Conservation (phyloP, 2,888 invertebrate species). For the Drosophila yooni region DNA sequence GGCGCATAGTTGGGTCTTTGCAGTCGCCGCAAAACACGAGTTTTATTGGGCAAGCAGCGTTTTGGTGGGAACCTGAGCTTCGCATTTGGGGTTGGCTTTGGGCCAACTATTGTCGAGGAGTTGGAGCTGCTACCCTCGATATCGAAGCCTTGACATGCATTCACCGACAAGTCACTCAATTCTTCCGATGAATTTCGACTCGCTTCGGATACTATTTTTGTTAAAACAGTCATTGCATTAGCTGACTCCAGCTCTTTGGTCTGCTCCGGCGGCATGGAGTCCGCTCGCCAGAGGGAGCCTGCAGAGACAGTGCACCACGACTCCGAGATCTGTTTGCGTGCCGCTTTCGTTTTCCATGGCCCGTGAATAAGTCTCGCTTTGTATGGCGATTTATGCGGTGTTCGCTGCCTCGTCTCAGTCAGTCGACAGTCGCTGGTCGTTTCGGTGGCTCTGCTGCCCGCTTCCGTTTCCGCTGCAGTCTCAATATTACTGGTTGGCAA, state of each 20-base stretch:
- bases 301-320: conserved; percentile 19
- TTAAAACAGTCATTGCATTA: not conserved
- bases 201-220: not conserved
- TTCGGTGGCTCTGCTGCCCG: not conserved
- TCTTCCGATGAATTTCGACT: conserved; percentile 39
- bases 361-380: conserved; percentile 13
- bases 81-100: not conserved
- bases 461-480: not conserved
- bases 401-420: not conserved
- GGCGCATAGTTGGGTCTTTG: conserved; percentile 17
- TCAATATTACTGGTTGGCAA: conserved; percentile 11
- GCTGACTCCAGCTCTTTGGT: not conserved
- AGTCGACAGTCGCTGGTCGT: not conserved
- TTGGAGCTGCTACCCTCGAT: conserved; percentile 35
- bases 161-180: conserved; percentile 65
- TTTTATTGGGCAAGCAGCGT: not conserved
- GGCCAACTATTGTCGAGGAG: not conserved
- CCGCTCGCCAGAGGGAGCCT: not conserved
- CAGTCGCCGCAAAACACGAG: conserved; percentile 2
- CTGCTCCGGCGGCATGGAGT: not conserved
- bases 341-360: conserved; percentile 79
- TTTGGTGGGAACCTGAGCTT: conserved; percentile 49
- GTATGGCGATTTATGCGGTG: not conserved
- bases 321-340: conserved; percentile 64
- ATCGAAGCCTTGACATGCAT: conserved; percentile 52